Evolutionary conservation across 30 jellyfish, hydroid and myxozoan species (phyloP), one percentile per base, ranked within the genome.

Genomic region (Phacellophora camtschatica): DNA sequence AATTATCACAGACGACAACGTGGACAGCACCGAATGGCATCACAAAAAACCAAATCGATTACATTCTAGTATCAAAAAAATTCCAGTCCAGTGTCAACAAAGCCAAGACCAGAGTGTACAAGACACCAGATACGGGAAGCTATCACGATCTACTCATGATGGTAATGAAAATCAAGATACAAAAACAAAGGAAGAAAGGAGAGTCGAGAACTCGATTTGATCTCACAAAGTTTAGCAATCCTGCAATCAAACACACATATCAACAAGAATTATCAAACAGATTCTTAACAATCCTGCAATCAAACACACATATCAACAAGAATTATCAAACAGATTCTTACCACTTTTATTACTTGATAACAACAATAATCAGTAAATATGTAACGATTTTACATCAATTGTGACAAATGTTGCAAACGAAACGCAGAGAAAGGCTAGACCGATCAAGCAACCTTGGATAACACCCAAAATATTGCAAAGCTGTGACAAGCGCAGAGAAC

Each of bases 111-210:
- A 25, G 84, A 61, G 63, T 74, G 23, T 15, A 35, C 35, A 42
- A 61, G 30, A 64, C 43, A 63, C 84, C 90, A 7, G 90, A 78
- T 45, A 63, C 63, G 42, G 90, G 83, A 19, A 59, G 84, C 46
- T 71, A 78, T 56, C 90, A 78, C 35, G 73, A 41, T 56, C 73
- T 58, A 20, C 85, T 78, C 23, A 59, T 63, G 84, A 46, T 42
- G 54, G 27, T 58, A 19, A 31, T 63, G 20, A 78, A 78, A 43
- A 33, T 78, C 73, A 78, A 63, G 39, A 65, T 53, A 34, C 8
- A n/a, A n/a, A n/a, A n/a, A n/a, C n/a, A n/a, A n/a, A n/a, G n/a
- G n/a, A n/a, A n/a, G n/a, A n/a, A n/a, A n/a, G n/a, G n/a, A n/a
- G n/a, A n/a, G n/a, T n/a, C n/a, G n/a, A n/a, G n/a, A 58, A 48